Evolutionary conservation across 2,888 invertebrate species (phyloP), one percentile per base, ranked within the genome.

Genomic region (Hirtodrosophila confusa): DNA sequence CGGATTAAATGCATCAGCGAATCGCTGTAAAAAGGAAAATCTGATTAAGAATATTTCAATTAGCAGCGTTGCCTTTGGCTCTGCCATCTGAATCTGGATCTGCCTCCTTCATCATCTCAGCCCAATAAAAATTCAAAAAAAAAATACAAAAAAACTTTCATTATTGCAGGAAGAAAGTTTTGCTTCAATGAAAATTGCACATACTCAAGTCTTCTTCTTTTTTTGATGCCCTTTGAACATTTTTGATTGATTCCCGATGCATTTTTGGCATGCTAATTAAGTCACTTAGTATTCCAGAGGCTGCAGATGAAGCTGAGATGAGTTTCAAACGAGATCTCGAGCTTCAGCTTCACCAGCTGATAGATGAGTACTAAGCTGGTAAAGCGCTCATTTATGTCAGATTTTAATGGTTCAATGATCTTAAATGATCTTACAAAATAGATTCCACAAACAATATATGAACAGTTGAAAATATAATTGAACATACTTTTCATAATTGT

Each of bases 41-140:
- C 84, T 88, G 88, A 85, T 85, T 85, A 85, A 88, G 78, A 86
- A 85, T 85, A 85, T 85, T 85, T 85, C 86, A 85, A 85, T 85
- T 85, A 85, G 88, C 75, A 54, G 62, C 62, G 47, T 53, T 74
- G 58, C 78, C 69, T 61, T 68, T 61, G 57, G 58, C 58, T 57
- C 11, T 17, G 33, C 8, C 6, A 51, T 10, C 43, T 43, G 4
- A 40, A 11, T 33, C 33, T 8, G 31, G 23, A 36, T 3, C 24
- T n/a, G 17, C 55, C 12, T 11, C 8, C 44, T 17, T 40, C n/a
- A 51, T 10, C 17, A 1, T 7, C 17, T 12, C 10, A 5, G n/a
- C 7, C 17, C 10, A 27, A 44, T n/a, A 10, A 17, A 17, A 17
- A 17, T 17, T 17, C 27, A 41, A 6, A 12, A 29, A 50, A 35